These are phyloP conservation scores for Raja brachyura DNA, from an alignment of 2,113 vertebrate genomes.

Conservation along the genomic window DNA sequence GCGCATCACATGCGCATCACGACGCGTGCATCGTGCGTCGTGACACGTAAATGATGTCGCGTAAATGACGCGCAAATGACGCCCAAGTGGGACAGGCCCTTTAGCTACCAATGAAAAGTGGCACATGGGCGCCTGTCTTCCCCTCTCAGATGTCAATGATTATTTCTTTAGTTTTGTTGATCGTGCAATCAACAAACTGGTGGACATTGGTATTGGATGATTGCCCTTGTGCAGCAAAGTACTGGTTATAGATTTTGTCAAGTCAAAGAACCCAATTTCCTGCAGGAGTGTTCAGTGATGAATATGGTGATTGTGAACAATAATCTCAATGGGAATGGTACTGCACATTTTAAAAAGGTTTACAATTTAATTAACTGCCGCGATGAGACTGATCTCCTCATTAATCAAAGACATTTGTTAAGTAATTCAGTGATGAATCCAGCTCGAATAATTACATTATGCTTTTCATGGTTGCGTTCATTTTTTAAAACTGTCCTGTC, in stretches of 20 bases:
- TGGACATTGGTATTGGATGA: not conserved
- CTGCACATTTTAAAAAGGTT: constrained; percentile 15
- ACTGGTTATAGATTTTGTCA: not conserved
- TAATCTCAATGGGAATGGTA: not conserved
- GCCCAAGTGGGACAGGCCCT: no score
- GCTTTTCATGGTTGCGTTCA: not conserved
- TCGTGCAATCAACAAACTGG: no score
- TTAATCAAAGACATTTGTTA: constrained; percentile 9
- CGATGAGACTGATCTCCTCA: not conserved
- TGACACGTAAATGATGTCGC: no score
- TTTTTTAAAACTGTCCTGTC: not conserved
- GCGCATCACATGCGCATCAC: no score
- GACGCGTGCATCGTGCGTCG: no score
- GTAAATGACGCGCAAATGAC: no score
- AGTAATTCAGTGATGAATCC: not conserved
- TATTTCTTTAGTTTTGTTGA: no score
- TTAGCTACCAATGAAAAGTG: no score
- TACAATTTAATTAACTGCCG: not conserved
- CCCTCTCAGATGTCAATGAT: no score
- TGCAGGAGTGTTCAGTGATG: not conserved
- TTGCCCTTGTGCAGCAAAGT: not conserved
- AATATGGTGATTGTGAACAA: not conserved
- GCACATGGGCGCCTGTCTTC: no score
- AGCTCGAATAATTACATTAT: not conserved
- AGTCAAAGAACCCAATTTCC: not conserved